Evolutionary conservation across 2,113 vertebrate species (phyloP).

Genomic region (Cyprinus carpio): DNA sequence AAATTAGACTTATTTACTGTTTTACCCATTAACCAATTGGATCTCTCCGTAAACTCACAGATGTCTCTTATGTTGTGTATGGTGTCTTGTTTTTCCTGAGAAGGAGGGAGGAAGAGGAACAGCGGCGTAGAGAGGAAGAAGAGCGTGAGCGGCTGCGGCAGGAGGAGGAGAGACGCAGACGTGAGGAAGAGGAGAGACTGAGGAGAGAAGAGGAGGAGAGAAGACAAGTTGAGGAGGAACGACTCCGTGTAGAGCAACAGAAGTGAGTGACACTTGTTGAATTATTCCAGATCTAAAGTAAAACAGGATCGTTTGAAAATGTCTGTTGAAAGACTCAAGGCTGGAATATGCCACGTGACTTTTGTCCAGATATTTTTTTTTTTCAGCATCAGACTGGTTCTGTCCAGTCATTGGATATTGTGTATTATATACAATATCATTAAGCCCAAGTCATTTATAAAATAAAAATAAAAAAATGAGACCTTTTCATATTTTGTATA

Average conservation of each 20-base stretch:
- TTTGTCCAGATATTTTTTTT: background rate
- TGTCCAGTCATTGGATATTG: background rate
- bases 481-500: background rate
- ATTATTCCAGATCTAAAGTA: background rate
- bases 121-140: constrained; percentile 85
- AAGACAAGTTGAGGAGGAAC: constrained; percentile 87
- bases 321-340: background rate
- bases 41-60: background rate
- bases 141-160: constrained; percentile 85
- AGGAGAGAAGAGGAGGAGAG: constrained; percentile 89
- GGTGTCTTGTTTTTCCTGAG: background rate
- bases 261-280: constrained; percentile 78
- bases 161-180: constrained; percentile 85
- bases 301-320: background rate
- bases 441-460: background rate
- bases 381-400: background rate
- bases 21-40: background rate
- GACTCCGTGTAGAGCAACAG: constrained; percentile 92
- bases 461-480: background rate
- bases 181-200: constrained; percentile 86
- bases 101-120: constrained; percentile 94
- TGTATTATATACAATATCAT: background rate
- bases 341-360: background rate
- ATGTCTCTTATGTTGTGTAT: background rate
- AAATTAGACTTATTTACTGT: background rate